A percentile compares a stretch with the other conserved stretches of the same genome.
Evolutionary conservation across 1,140 invertebrate genomes (phyloP).

Genomic region (Chironomus tepperi): DNA sequence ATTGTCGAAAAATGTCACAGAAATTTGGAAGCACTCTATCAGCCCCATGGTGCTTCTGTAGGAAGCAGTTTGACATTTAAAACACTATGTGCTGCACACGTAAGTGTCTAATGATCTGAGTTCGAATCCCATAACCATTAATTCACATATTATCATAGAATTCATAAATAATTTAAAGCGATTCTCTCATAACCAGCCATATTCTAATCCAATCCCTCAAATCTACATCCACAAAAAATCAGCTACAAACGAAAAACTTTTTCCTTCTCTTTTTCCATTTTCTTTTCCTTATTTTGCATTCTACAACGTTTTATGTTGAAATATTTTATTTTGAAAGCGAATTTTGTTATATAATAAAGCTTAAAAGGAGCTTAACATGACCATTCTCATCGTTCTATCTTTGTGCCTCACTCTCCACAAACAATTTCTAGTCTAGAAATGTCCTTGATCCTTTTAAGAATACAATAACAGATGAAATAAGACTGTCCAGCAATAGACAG

Average conservation of each 20-base stretch:
- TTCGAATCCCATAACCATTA: no score
- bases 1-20: no score
- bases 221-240: neutral
- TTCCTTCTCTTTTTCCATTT: neutral
- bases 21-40: no score
- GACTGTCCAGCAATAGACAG: neutral
- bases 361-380: neutral
- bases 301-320: neutral
- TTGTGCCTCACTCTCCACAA: neutral
- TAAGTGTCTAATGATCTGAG: no score
- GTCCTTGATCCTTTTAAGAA: neutral
- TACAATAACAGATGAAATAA: neutral
- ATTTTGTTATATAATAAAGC: neutral
- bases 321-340: neutral
- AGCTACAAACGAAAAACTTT: neutral
- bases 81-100: no score
- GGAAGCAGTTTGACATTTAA: no score
- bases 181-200: no score
- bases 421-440: neutral
- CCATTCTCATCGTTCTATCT: neutral
- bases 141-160: no score
- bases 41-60: no score
- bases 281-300: neutral
- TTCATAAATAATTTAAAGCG: no score
- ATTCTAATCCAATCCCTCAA: no score